A percentile compares a stretch with the other conserved stretches of the same genome.
Evolutionary conservation across 1,140 invertebrate species (phyloP).

Genomic region (Diabrotica undecimpunctata): DNA sequence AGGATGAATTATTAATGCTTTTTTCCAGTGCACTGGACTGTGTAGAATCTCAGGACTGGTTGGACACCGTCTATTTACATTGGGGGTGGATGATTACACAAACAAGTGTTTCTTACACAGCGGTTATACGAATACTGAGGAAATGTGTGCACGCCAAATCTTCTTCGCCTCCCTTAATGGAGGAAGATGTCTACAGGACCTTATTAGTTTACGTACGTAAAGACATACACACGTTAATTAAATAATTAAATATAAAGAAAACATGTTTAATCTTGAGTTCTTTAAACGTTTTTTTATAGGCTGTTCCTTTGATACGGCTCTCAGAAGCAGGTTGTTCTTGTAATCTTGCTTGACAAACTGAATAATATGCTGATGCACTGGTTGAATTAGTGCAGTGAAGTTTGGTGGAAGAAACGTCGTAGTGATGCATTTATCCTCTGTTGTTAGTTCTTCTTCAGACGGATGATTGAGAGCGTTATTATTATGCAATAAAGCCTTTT

Average conservation of each 20-base stretch:
- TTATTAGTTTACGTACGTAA: slow-evolving; percentile 32
- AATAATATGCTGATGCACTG: slow-evolving; percentile 42
- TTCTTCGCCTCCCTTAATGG: slow-evolving; percentile 42
- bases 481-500: slow-evolving; percentile 45
- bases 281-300: slow-evolving; percentile 19
- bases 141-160: no score
- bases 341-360: slow-evolving; percentile 38
- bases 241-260: no score
- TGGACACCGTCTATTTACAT: no score
- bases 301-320: slow-evolving; percentile 32
- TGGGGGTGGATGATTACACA: no score
- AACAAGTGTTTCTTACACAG: no score
- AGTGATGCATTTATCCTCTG: slow-evolving; percentile 33
- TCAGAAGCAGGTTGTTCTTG: slow-evolving; percentile 41
- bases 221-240: no score
- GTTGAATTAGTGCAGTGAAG: slow-evolving; percentile 42
- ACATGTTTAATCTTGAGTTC: neutral
- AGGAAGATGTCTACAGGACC: slow-evolving; percentile 38
- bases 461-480: slow-evolving; percentile 39
- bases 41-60: no score
- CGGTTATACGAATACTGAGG: no score
- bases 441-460: slow-evolving; percentile 19
- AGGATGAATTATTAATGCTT: no score
- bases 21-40: no score
- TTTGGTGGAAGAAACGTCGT: slow-evolving; percentile 30